Base-by-base conservation (phyloP, 2,888 invertebrate species). In the Flexamia atlantica region DNA sequence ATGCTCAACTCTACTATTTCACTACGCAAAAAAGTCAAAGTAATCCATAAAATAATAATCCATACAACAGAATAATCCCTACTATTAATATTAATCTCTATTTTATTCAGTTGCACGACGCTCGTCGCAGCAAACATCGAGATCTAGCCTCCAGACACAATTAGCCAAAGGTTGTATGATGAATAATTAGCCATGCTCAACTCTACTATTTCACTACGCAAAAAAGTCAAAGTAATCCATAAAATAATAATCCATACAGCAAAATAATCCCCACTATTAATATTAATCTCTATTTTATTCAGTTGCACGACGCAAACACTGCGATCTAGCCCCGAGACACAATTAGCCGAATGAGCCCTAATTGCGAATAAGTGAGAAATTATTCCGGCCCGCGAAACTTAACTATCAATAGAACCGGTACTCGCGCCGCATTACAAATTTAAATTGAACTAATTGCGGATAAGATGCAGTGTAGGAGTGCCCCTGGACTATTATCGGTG, bases 341-440 rank as follows among this genome's bases (percentile, higher is more conserved):
- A 72, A 72, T 23, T 72, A 40, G 14, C 50, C 50, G 46, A 50
- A 76, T 76, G 76, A 50, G 23, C 76, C 76, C n/a, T 76, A 50
- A 76, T 76, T 76, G 76, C 76, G 50, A 76, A 76, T 76, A 76
- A 76, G 76, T 76, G 76, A 76, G 50, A 50, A 76, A 76, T 76
- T 76, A 76, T 76, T 76, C 76, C 76, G 28, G 50, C 12, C 28
- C 17, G 28, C 30, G 20, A 30, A 46, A 32, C 76, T 76, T 50
- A 50, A 76, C 46, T 46, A 76, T 72, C 50, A 76, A 76, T 76
- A 50, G 76, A 76, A 76, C 50, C 76, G 50, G 76, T 46, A 76
- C 50, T 25, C 4, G 76, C 17, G 32, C 32, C 28, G 50, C 50
- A 76, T 46, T 72, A 72, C 76, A 20, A 50, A 50, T 50, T 50